Base-by-base conservation (phyloP, 92 coral and sea anemone genomes). In the Heliopora coerulea region DNA sequence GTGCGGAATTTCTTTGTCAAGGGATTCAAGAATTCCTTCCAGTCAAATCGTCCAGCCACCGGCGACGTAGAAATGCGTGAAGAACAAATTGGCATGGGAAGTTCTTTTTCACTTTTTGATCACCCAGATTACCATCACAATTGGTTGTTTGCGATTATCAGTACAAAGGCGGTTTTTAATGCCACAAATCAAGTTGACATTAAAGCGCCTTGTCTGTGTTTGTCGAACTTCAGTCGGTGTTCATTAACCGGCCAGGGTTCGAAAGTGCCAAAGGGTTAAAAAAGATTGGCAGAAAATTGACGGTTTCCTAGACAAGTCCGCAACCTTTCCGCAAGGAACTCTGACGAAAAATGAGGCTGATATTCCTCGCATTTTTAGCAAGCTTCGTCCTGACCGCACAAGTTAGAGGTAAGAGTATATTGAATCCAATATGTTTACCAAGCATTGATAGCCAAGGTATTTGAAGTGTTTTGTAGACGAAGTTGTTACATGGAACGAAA, bases 111-210 rank as follows among this genome's bases (percentile, higher is more conserved):
- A 39, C 48, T 67, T 67, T 67, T 46, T 56, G 15, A 42, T 67
- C 74, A 30, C 59, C 49, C 44, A 27, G 58, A 67, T 49, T 67
- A 46, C 7, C 58, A 44, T 67, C 11, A 67, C 59, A 67, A 67
- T 67, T 18, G 72, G 32, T 40, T 67, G 39, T 67, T 67, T 67
- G 74, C 58, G 44, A 27, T 46, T 29, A 0, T 20, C 24, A 3
- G 39, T 25, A 30, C 56, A 42, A 48, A 65, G 40, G 14, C 74
- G 24, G 39, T 1, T 46, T 48, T 48, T 50, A 44, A 44, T 54
- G 28, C 25, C 48, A 13, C 27, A 49, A 49, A 46, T 67, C 0
- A 65, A 46, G 74, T 21, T 12, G 18, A 0, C 42, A 27, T 44
- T 46, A 67, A 48, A 25, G 34, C 58, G 11, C 74, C 58, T 41